Base-by-base conservation (phyloP, 2,113 vertebrate species). In the Oriolus oriolus region DNA sequence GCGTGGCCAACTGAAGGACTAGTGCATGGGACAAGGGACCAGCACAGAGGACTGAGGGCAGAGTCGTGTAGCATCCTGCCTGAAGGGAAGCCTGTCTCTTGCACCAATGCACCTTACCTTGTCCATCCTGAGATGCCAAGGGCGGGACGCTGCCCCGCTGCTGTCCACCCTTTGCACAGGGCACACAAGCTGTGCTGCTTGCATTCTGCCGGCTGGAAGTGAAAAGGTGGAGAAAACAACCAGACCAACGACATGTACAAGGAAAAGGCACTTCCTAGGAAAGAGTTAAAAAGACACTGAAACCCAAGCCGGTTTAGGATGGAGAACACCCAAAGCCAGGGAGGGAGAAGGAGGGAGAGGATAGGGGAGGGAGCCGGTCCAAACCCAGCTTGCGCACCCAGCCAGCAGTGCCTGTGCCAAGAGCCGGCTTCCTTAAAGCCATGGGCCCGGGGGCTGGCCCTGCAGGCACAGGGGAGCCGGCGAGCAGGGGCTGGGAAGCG, bases 351-450 rank as follows among this genome's bases (percentile, higher is more conserved):
- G 92, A 75, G 87, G 95, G 96, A 84, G 84, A 89, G 44, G 54
- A 50, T 85, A 81, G 76, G 56, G 68, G 96, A 88, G 75, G 89
- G 90, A 87, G 81, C 76, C 44, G 19, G 59, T 92, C 92, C 95
- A 87, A 91, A 87, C 79, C 71, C 13, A 27, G 93, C 50, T 79
- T 39, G 41, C 4, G 4, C 45, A 39, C 80, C 66, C 61, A 87
- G 96, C 90, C 96, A 94, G 92, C 90, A 71, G 86, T 12, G 87
- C 61, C 87, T 70, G 84, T 95, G 96, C 96, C 97, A 97, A 93
- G 86, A 89, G 35, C 78, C 56, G 49, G 95, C 71, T 95, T 44
- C 66, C 73, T 85, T 92, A 92, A 91, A 93, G 93, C 82, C 81
- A 93, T 95, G 96, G 92, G 53, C 73, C 37, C 11, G 9, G 77